A percentile compares a stretch with the other conserved stretches of the same genome.
Conservation (phyloP, 2,888 invertebrate genomes). For the Amblyjoppa proteus region DNA sequence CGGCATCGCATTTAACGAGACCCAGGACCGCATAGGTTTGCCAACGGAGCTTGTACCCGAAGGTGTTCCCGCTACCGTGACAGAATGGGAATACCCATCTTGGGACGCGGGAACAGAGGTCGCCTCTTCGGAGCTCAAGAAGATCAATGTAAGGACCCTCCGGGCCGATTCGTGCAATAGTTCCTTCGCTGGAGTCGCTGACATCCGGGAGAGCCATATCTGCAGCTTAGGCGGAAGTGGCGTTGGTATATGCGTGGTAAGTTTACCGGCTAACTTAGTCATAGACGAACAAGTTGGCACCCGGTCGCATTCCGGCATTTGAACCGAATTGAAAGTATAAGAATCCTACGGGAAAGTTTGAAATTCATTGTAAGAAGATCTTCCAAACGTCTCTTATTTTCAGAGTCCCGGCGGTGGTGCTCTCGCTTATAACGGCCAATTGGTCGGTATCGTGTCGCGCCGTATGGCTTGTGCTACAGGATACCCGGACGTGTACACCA, state of each 20-base stretch:
- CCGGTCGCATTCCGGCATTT: neutral
- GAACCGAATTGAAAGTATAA: neutral
- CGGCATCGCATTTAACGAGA: neutral
- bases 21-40: neutral
- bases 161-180: neutral
- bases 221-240: neutral
- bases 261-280: no score
- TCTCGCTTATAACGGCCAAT: constrained; percentile 42
- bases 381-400: neutral
- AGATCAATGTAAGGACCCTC: neutral
- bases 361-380: neutral
- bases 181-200: neutral
- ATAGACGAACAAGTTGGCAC: no score
- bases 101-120: neutral
- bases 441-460: constrained; percentile 70
- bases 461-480: constrained; percentile 66
- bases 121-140: neutral
- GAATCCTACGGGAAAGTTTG: neutral
- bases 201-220: neutral
- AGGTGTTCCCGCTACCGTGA: neutral
- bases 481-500: constrained; percentile 66
- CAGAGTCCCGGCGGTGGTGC: constrained; percentile 68
- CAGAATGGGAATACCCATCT: neutral
- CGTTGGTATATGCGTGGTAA: neutral
- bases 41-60: neutral